These are phyloP conservation scores for Naja naja DNA, from an alignment of 2,113 vertebrate species.

Conservation along the genomic window DNA sequence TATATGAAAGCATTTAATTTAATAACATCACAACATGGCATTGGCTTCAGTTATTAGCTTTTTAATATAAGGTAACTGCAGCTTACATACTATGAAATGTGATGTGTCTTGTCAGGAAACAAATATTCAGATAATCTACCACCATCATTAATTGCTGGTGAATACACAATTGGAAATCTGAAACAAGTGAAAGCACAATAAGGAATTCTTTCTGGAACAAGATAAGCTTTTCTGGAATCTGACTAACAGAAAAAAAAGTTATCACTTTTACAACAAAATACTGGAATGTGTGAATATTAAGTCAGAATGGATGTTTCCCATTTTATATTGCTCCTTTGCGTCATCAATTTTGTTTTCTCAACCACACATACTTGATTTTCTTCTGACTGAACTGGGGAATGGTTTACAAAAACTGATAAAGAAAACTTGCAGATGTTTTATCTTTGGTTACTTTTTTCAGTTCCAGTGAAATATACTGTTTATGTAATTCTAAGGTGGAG, in stretches of 20 bases:
- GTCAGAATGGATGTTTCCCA: neutral
- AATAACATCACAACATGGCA: neutral
- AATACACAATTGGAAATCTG: neutral
- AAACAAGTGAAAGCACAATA: neutral
- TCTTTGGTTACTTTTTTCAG: conserved; percentile 83
- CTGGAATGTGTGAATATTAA: neutral
- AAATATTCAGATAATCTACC: neutral
- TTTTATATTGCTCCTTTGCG: neutral
- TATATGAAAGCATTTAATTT: neutral
- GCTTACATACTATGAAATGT: neutral
- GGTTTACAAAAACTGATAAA: conserved; percentile 73
- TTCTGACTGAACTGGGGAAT: conserved; percentile 74
- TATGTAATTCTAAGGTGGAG: conserved; percentile 53
- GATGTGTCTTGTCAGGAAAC: neutral
- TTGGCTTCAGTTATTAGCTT: neutral
- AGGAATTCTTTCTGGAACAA: neutral
- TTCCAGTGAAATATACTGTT: conserved; percentile 68
- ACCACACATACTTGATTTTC: conserved; percentile 72
- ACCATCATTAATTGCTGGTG: neutral
- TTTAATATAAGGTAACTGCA: neutral
- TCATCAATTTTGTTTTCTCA: conserved; percentile 29
- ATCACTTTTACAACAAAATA: neutral
- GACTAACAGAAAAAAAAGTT: neutral
- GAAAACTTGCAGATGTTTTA: conserved; percentile 75
- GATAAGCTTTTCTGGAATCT: neutral